Base-by-base conservation (phyloP, 2,888 invertebrate species). In the Enoplolaimus lenunculus region DNA sequence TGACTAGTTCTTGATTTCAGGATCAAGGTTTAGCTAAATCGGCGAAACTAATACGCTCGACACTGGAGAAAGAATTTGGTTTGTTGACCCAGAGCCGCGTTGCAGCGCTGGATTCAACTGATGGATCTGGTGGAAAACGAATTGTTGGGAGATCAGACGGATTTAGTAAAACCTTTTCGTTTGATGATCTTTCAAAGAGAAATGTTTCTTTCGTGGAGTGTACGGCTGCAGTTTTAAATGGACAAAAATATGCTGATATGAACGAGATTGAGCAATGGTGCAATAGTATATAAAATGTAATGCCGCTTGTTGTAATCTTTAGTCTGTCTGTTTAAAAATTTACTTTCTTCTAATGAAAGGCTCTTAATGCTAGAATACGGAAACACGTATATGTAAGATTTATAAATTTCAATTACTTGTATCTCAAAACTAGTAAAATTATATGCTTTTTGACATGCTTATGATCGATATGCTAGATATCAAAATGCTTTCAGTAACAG, bases 11-110 rank as follows among this genome's bases (percentile, higher is more conserved):
- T n/a, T n/a, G n/a, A n/a, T n/a, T 45, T 45, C 45, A 45, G 83
- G 95, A 97, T 83, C 87, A 89, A 77, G 87, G 90, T 0, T 86
- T 90, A 77, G 90, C 94, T 2, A 94, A 94, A 82, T 88, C 90
- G 68, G 85, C 87, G 69, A 86, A 86, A 75, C 88, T 90, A 62
- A 87, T 94, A 71, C 88, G 88, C 79, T 85, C 85, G 2, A 84
- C 90, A 71, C 84, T 95, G 65, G 92, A 94, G 80, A 92, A 90
- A 80, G 94, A 94, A 87, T 86, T 94, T 30, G 59, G 35, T 26
- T n/a, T 71, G 1, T 33, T 72, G 33, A 66, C 70, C 30, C 1
- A 30, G 64, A 93, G 93, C 0, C 89, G 91, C 78, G 87, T 88
- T 45, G 90, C 86, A 77, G 89, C 91, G 76, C 82, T 93, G 73